Percentiles rank a stretch among this genome's conserved stretches.
phyloP scores from a whole-genome alignment of 2,113 vertebrate species.

The Oceanites oceanicus region DNA sequence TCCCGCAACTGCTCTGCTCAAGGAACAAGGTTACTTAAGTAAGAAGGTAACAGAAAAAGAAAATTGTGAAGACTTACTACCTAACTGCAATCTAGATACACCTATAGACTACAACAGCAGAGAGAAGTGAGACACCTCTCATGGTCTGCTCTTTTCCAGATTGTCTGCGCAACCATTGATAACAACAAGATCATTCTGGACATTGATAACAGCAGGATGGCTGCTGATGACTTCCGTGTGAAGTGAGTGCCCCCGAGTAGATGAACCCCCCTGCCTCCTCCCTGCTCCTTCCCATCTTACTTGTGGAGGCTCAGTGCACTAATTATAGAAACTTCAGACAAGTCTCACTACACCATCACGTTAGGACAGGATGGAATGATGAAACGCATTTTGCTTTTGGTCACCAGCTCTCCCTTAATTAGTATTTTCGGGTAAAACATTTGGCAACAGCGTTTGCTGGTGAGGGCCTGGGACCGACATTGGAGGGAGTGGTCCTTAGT shows the following conservation, averaged over 20 bases:
- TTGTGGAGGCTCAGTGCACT: background rate
- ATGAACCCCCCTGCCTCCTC: background rate
- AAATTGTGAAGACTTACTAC: background rate
- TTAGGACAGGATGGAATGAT: background rate
- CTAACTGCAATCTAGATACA: background rate
- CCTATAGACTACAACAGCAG: accelerated
- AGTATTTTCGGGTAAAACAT: background rate
- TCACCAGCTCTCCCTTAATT: constrained; percentile 14
- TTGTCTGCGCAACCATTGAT: constrained; percentile 30
- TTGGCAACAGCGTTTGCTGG: background rate
- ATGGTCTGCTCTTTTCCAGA: constrained; percentile 64
- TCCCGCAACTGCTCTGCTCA: background rate
- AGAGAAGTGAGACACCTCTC: background rate
- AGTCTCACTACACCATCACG: background rate
- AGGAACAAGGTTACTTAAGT: background rate
- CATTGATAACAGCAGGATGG: constrained; percentile 75
- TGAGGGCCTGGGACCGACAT: background rate
- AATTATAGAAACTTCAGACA: background rate
- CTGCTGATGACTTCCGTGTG: constrained; percentile 76
- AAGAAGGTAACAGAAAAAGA: background rate
- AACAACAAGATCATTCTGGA: constrained; percentile 72
- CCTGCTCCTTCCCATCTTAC: background rate
- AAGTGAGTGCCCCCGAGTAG: constrained; percentile 71
- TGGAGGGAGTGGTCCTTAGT: background rate
- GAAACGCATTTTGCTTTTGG: background rate